Base-by-base conservation (phyloP, 2,888 invertebrate species). In the Diarsia mendica region DNA sequence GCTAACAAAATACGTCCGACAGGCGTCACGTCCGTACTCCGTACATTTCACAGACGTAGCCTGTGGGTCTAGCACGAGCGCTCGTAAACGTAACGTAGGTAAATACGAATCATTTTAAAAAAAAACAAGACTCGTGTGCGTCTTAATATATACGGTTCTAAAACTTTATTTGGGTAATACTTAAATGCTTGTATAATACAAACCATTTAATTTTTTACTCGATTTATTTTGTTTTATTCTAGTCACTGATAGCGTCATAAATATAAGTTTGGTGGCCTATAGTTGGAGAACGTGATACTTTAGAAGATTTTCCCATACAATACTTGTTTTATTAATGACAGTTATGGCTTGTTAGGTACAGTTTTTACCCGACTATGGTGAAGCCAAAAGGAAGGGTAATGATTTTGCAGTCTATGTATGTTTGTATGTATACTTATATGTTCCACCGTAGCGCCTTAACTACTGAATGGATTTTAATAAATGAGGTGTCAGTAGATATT, bases 1-100 rank as follows among this genome's bases (percentile, higher is more conserved):
- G 66, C 3, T n/a, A 23, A 60, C n/a, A 33, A n/a, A 44, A n/a
- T 48, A 48, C n/a, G 39, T 65, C 58, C 8, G 79, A 72, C 51
- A 39, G 58, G 3, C n/a, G 51, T 77, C 44, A 60, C 23, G 49
- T 64, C 49, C 8, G 60, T n/a, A 20, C 39, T 28, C 28, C 28
- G 28, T 28, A 28, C 28, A 46, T n/a, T 10, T 13, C 23, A 13
- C 20, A 53, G 46, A 51, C 64, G 20, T 51, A 46, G 10, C 44
- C 4, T 63, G 33, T 53, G n/a, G 11, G 39, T n/a, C 20, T 61
- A 39, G 20, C 61, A n/a, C 61, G 11, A 61, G 18, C 39, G 61
- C 11, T 61, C 33, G 60, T 55, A 0, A 13, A 13, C 23, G 11
- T 55, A 13, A 23, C 23, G 6, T 13, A 28, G 28, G 28, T 28